Evolutionary conservation across 2,797 vertebrate species (phyloP), one percentile per base, ranked within the genome.

Genomic region (Prunella strophiata): DNA sequence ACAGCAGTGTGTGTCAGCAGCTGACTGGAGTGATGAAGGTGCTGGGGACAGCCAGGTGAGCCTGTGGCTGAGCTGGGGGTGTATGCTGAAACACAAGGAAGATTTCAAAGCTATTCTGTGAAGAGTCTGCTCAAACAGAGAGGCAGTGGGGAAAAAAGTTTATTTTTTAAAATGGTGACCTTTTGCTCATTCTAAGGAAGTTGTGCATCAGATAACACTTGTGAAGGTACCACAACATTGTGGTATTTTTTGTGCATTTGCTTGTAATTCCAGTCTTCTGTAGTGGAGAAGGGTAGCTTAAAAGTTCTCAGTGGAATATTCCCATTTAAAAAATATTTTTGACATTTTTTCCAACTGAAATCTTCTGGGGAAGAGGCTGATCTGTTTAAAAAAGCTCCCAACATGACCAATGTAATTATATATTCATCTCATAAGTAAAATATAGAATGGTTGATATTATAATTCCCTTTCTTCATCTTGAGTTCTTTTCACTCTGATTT

Each of bases 1-100:
- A 97, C 88, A 98, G 92, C 94, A 87, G 77, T 14, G 25, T 2
- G 15, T 16, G 36, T 95, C 95, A 96, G 85, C 16, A 0, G 19
- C 72, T 76, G 45, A 2, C 36, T 96, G 5, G 66, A 89, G 79
- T 65, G 91, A 83, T 65, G 80, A 71, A 89, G 67, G 47, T 73
- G 89, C 43, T 84, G 89, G 34, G 50, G 96, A 83, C 52, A 45
- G 94, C 66, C 86, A 94, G 88, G 85, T 74, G 42, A 7, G 25
- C 58, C 80, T 5, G 54, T 78, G 85, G 54, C 88, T 73, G 90
- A 94, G 78, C 72, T 84, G 85, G 58, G 42, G 50, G 43, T 20
- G 8, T 5, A 0, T 22, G 67, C n/a, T 50, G 62, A 90, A 93
- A 54, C 72, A 14, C 1, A 7, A 65, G 58, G 80, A 67, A 73